A percentile compares a stretch with the other conserved stretches of the same genome.
Evolutionary conservation across 2,888 invertebrate species (phyloP).

Genomic region (Uloborus plumipes): DNA sequence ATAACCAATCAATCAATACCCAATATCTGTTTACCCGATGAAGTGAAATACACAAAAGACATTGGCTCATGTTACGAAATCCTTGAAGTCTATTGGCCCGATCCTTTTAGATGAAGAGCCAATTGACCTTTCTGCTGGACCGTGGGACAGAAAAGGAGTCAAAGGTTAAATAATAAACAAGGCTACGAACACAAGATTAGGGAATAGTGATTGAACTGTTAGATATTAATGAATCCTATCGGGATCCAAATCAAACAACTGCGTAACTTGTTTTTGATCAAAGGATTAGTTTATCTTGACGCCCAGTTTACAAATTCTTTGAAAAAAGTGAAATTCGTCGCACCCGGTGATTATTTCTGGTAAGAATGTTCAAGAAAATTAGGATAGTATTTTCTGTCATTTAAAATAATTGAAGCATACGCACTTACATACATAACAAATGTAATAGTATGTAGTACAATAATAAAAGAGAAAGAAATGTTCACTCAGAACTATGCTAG

Average conservation of each 20-base stretch:
- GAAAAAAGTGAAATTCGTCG: background rate
- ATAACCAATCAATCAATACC: constrained; percentile 46
- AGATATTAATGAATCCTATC: background rate
- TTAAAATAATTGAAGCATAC: too few relatives aligned
- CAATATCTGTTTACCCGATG: constrained; percentile 50
- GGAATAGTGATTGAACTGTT: constrained; percentile 26
- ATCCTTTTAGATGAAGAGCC: constrained; percentile 36
- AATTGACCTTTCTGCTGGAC: constrained; percentile 22
- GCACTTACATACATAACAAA: too few relatives aligned
- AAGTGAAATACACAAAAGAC: constrained; percentile 7
- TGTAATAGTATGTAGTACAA: too few relatives aligned
- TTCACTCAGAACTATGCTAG: too few relatives aligned
- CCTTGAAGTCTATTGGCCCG: constrained; percentile 25
- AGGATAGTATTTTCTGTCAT: too few relatives aligned
- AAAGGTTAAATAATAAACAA: constrained; percentile 32
- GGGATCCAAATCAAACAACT: too few relatives aligned
- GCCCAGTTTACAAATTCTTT: background rate
- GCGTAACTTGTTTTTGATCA: too few relatives aligned
- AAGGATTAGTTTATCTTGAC: too few relatives aligned
- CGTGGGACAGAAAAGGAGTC: constrained; percentile 37
- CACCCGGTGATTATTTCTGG: background rate
- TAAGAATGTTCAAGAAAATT: too few relatives aligned
- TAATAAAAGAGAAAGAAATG: too few relatives aligned
- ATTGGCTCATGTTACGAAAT: constrained; percentile 21
- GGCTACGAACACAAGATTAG: background rate